These are phyloP conservation scores for Beroe forskalii DNA, from an alignment of 37 sponge, comb jelly and placozoan species.

Conservation along the genomic window DNA sequence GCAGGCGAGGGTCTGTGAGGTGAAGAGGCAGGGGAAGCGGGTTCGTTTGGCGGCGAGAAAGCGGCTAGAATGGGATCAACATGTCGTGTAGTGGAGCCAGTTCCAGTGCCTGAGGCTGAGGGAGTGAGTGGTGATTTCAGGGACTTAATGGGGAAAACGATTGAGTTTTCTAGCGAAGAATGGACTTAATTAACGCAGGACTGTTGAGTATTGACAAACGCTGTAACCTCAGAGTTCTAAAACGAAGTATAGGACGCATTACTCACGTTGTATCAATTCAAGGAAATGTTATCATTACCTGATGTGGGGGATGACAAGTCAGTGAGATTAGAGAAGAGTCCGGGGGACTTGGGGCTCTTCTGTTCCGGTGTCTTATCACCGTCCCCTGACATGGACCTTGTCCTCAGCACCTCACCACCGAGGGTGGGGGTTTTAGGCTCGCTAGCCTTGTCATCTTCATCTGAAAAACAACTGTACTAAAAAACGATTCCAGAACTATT, in stretches of 20 bases:
- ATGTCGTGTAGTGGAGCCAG: not conserved
- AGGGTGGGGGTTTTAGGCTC: not conserved
- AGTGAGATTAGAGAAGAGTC: slow-evolving; percentile 5
- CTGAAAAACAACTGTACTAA: too few species aligned
- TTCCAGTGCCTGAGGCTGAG: not conserved
- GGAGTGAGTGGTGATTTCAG: too few species aligned
- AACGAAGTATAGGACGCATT: too few species aligned
- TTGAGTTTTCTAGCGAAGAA: too few species aligned
- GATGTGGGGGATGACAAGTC: slow-evolving; percentile 13
- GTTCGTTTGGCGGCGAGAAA: not conserved
- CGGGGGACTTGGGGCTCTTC: not conserved
- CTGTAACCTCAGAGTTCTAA: too few species aligned
- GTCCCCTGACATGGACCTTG: not conserved
- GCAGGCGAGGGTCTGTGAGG: slow-evolving; percentile 9
- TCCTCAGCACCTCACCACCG: slow-evolving; percentile 11
- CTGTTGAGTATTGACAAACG: too few species aligned
- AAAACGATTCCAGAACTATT: too few species aligned
- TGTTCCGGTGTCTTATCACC: not conserved
- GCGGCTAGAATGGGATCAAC: not conserved
- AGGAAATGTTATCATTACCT: too few species aligned
- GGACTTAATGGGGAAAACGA: too few species aligned
- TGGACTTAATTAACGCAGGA: too few species aligned
- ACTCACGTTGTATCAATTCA: too few species aligned
- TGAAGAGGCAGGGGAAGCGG: not conserved
- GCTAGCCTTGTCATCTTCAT: not conserved